Percentiles rank a stretch among this genome's conserved stretches.
Conservation (phyloP, 2,888 invertebrate genomes). For the Synergus japonicus region DNA sequence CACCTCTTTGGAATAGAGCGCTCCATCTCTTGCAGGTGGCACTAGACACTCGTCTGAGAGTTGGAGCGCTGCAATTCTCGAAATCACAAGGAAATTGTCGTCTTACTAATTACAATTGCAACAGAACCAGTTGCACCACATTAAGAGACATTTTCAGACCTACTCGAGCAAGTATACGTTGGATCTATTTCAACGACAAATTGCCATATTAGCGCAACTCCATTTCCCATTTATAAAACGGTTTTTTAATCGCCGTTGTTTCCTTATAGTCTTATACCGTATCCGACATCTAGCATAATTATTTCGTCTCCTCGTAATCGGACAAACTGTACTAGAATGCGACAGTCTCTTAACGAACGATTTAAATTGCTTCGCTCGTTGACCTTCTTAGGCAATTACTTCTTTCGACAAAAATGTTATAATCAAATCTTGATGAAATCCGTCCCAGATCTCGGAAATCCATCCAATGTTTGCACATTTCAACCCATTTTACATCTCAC, state of each 20-base stretch:
- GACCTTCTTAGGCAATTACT: slow-evolving; percentile 39
- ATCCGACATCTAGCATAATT: slow-evolving; percentile 35
- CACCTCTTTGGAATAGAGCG: slow-evolving; percentile 35
- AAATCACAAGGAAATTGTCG: slow-evolving; percentile 37
- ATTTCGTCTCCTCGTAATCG: slow-evolving; percentile 34
- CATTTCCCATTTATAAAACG: slow-evolving; percentile 37
- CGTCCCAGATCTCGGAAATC: slow-evolving; percentile 14
- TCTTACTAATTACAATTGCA: slow-evolving; percentile 37
- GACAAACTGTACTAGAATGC: slow-evolving; percentile 39
- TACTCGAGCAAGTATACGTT: slow-evolving; percentile 23
- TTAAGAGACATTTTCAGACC: slow-evolving; percentile 28
- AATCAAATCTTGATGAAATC: slow-evolving; percentile 41
- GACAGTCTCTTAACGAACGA: slow-evolving; percentile 33
- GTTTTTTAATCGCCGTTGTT: slow-evolving; percentile 25
- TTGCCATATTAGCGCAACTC: slow-evolving; percentile 40
- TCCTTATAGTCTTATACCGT: slow-evolving; percentile 33
- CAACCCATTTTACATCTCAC: not conserved
- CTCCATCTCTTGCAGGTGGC: slow-evolving; percentile 30
- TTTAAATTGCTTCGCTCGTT: slow-evolving; percentile 40
- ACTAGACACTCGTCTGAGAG: slow-evolving; percentile 9
- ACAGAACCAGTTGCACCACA: slow-evolving; percentile 39
- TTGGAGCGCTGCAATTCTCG: slow-evolving; percentile 5
- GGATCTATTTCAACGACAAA: slow-evolving; percentile 39
- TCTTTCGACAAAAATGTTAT: slow-evolving; percentile 37
- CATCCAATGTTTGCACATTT: slow-evolving; percentile 5